Conservation (phyloP, 30 jellyfish, hydroid and myxozoan species). For the Rhopilema esculentum region DNA sequence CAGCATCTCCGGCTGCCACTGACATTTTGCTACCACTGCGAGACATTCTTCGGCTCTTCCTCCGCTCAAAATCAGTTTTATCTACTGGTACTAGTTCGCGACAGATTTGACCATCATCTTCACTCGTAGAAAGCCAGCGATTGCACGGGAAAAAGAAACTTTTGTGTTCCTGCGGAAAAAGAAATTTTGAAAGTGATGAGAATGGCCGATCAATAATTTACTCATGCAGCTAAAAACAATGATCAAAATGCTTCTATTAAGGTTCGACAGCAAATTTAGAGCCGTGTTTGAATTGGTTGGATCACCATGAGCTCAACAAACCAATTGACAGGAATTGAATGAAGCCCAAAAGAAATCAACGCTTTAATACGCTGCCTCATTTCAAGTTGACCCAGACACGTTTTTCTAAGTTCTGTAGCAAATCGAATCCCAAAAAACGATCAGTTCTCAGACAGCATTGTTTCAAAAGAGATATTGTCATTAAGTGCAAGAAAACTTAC, state of each 20-base stretch:
- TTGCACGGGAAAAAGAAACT: constrained; percentile 83
- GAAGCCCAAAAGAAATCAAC: neutral
- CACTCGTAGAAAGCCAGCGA: constrained; percentile 95
- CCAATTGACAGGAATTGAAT: neutral
- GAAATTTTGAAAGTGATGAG: too few relatives aligned
- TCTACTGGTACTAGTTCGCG: constrained; percentile 94
- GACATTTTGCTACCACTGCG: constrained; percentile 77
- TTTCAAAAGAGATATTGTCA: neutral
- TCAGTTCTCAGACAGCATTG: neutral
- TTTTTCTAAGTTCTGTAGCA: neutral
- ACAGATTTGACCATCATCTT: constrained; percentile 96
- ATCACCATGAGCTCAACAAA: too few relatives aligned
- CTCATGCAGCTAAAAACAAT: neutral
- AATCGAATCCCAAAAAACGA: neutral
- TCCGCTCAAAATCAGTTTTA: constrained; percentile 77
- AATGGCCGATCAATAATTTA: too few relatives aligned
- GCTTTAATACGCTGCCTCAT: neutral
- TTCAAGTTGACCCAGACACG: neutral
- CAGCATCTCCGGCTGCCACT: constrained; percentile 73
- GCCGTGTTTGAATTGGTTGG: neutral
- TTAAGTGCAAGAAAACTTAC: neutral
- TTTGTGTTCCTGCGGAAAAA: constrained; percentile 53
- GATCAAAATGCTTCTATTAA: neutral
- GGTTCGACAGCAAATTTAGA: neutral
- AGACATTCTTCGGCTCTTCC: constrained; percentile 76